Base-by-base conservation (phyloP, 2,797 vertebrate species). In the Microctenopoma lineatum region DNA sequence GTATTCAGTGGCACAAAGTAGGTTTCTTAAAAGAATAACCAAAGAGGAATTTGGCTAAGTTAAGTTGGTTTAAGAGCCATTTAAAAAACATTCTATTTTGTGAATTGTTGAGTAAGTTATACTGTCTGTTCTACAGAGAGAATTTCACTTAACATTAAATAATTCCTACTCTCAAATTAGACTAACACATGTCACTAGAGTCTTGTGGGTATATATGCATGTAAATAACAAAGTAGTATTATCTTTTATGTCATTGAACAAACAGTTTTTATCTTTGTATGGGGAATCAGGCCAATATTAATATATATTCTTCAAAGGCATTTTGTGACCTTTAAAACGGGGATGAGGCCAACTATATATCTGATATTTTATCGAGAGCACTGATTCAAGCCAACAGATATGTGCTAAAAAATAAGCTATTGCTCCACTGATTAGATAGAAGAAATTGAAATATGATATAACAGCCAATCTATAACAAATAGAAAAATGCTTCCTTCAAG, bases 21-120 rank as follows among this genome's bases (percentile, higher is more conserved):
- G n/a, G 13, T 70, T 42, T 14, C 18, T 51, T 60, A 55, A 34
- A 25, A 54, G 11, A 45, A 66, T 66, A 25, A 68, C n/a, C 7
- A 50, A 38, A 47, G 21, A 51, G 7, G 18, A 69, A 25, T 44
- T 56, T 36, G 2, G 26, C 32, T 26, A 2, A 39, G 2, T 21
- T 21, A 21, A 21, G 21, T 21, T 21, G 21, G 21, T 21, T 21
- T 16, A 64, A 42, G 48, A 54, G 34, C 11, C 1, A n/a, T 1
- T 55, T 50, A 53, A 66, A 36, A n/a, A n/a, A 44, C 7, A 16
- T 16, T 44, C 1, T 7, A 2, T n/a, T 44, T 44, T 44, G 15
- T 44, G 15, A n/a, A n/a, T n/a, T 44, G 6, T 44, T 44, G 7
- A 42, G 38, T 39, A 39, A 4, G 9, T 12, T 12, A 39, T 39